Evolutionary conservation across 2,888 invertebrate genomes (phyloP), one percentile per base, ranked within the genome.

Genomic region (Disparrhopalites patrizii): DNA sequence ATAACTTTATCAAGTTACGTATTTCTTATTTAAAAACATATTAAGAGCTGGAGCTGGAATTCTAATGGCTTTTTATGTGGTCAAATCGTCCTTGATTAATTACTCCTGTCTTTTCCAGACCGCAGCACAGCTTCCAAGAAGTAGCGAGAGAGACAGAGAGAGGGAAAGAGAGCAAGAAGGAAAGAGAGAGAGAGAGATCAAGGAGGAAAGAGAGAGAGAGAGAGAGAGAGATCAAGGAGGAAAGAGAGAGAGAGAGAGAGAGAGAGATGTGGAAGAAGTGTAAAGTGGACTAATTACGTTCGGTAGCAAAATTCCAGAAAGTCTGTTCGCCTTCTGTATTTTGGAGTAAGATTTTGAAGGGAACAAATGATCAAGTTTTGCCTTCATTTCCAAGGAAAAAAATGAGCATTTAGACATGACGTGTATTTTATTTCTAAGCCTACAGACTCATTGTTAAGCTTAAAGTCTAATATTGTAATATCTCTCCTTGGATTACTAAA

Each of bases 341-440:
- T 56, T 36, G 38, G 38, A 23, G 33, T 56, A n/a, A n/a, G n/a
- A 61, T 50, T 31, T 33, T 61, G 60, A 61, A 50, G 43, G 60
- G 47, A 50, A 61, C 60, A 61, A 61, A 61, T 61, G 50, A 61
- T 61, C 60, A 47, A 33, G 50, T 61, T 61, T 50, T 61, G 60
- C 60, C 51, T 61, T 61, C 50, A 61, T 51, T 56, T 61, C 57
- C 47, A 47, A 23, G 23, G 23, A 47, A 3, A 54, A 54, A 28
- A 54, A 54, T 30, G 4, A n/a, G n/a, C n/a, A n/a, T n/a, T n/a
- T n/a, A n/a, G n/a, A n/a, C n/a, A n/a, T n/a, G n/a, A n/a, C n/a
- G n/a, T n/a, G n/a, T n/a, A n/a, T n/a, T n/a, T n/a, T n/a, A n/a
- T n/a, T n/a, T n/a, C n/a, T n/a, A n/a, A n/a, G n/a, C n/a, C n/a